Base-by-base conservation (phyloP, 2,797 vertebrate genomes). In the Philypnodon macrostomus region DNA sequence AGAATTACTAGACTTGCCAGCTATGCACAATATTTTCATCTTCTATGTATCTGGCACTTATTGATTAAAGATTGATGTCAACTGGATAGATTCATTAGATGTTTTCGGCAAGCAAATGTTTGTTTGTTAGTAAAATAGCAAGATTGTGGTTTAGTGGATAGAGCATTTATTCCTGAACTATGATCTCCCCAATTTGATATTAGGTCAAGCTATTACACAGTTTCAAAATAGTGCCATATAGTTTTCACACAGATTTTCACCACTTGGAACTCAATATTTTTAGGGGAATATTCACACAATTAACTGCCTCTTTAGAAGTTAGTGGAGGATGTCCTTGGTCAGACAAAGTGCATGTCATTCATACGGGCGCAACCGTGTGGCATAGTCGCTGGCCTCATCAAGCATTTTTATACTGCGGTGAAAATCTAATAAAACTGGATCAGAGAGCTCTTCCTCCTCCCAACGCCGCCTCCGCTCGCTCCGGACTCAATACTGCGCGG, bases 371-470 rank as follows among this genome's bases (percentile, higher is more conserved):
- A 15, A 63, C 37, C 5, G 38, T 1, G 36, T 15, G 4, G 31
- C 23, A 3, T 15, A 3, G 2, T 5, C 24, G 34, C 49, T 8
- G 38, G 58, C 60, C 67, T 81, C 62, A 71, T 76, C 60, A 61
- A 58, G 59, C 48, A 44, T 75, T 81, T 81, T 65, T 42, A 72
- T 49, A 57, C 42, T 39, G 53, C 36, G 42, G 50, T 39, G 35
- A 36, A n/a, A 56, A 65, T 67, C 58, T 62, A 70, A 67, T 67
- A 58, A 63, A 70, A 40, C 65, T 31, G 63, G 68, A 75, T 70
- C 70, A 67, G 61, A 80, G 73, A 65, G 66, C 52, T 14, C 61
- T 67, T 60, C 52, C 74, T 63, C 57, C 44, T 73, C 47, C 48
- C 49, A 37, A 47, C 48, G 1, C 58, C 60, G 49, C 70, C 81